These are phyloP conservation scores for Achatina immaculata DNA, from an alignment of 1,140 invertebrate species.

Conservation along the genomic window DNA sequence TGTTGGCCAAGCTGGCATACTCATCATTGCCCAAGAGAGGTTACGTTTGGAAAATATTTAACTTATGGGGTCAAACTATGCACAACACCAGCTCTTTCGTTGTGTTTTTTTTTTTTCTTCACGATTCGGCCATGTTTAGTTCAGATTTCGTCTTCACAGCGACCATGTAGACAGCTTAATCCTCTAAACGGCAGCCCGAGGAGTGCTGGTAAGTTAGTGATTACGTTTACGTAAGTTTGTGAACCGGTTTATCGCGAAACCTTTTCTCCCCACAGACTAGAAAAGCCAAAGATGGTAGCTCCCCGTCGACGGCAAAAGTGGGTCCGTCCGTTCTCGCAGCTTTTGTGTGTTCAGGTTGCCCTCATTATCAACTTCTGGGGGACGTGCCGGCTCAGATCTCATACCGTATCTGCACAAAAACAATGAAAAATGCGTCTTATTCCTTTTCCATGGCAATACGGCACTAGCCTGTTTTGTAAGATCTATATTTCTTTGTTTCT, in stretches of 20 bases:
- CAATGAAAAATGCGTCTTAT: too few relatives aligned
- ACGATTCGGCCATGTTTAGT: constrained; percentile 16
- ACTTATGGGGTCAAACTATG: constrained; percentile 4
- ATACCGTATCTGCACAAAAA: too few relatives aligned
- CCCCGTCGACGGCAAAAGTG: neutral
- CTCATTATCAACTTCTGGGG: neutral
- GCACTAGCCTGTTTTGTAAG: too few relatives aligned
- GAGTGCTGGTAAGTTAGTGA: neutral
- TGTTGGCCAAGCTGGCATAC: too few relatives aligned
- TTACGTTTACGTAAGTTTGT: neutral
- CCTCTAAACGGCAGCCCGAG: neutral
- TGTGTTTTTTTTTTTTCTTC: neutral
- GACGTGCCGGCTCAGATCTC: neutral
- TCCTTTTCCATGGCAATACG: too few relatives aligned
- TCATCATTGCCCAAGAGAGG: too few relatives aligned
- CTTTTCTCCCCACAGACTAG: constrained; percentile 16
- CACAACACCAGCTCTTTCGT: neutral
- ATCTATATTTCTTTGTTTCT: too few relatives aligned
- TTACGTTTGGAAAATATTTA: constrained; percentile 19
- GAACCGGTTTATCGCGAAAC: neutral
- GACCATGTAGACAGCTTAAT: neutral
- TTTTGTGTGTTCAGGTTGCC: neutral
- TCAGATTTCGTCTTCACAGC: neutral
- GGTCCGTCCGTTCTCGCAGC: constrained; percentile 8
- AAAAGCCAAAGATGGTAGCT: constrained; percentile 20